Percentiles rank a stretch among this genome's conserved stretches.
phyloP scores from a whole-genome alignment of 2,888 invertebrate genomes.

The Zonitis immaculata region DNA sequence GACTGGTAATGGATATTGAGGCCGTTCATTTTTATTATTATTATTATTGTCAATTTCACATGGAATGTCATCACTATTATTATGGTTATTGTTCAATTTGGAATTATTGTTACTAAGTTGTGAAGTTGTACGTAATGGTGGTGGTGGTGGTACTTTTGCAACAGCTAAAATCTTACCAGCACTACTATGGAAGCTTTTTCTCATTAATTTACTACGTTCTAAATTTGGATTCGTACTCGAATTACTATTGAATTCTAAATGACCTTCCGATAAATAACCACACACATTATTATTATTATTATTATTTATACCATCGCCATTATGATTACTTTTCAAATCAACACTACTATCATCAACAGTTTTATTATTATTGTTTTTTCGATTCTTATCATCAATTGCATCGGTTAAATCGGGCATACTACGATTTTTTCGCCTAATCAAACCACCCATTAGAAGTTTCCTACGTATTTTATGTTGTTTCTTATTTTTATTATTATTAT shows the following conservation, averaged over 20 bases:
- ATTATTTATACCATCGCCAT: constrained; percentile 22
- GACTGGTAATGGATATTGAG: constrained; percentile 48
- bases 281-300: constrained; percentile 51
- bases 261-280: constrained; percentile 83
- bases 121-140: constrained; percentile 81
- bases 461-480: constrained; percentile 88
- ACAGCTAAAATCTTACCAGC: constrained; percentile 75
- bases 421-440: constrained; percentile 81
- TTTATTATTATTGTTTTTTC: no score
- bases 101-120: constrained; percentile 66
- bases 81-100: constrained; percentile 56
- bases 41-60: no score
- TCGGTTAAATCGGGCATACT: constrained; percentile 91
- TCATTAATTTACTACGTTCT: constrained; percentile 81
- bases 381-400: constrained; percentile 54
- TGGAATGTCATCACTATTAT: constrained; percentile 47
- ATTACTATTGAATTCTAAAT: constrained; percentile 66
- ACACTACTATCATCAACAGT: constrained; percentile 75
- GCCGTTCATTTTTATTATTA: constrained; percentile 47
- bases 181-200: constrained; percentile 84
- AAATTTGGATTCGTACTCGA: constrained; percentile 70
- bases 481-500: constrained; percentile 71
- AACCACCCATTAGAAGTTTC: constrained; percentile 82
- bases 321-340: constrained; percentile 55
- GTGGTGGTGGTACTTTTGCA: constrained; percentile 81